Percentiles rank a stretch among this genome's conserved stretches.
These are phyloP conservation scores for Forficula auricularia DNA, from an alignment of 1,140 invertebrate genomes.

Conservation along the genomic window DNA sequence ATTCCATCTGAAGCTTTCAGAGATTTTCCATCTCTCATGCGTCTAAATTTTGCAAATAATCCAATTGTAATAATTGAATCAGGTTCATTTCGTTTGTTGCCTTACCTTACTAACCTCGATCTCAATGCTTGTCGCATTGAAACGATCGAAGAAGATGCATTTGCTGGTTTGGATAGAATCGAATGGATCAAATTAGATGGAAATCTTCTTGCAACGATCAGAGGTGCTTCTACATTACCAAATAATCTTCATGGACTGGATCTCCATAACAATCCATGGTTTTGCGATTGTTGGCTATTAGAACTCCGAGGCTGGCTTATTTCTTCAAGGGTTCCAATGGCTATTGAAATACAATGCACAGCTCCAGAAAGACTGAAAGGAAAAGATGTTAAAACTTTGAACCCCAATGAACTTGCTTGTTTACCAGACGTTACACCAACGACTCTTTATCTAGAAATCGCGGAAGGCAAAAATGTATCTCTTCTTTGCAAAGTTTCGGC, in stretches of 20 bases:
- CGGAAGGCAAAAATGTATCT: slow-evolving; percentile 60
- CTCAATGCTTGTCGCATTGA: slow-evolving; percentile 61
- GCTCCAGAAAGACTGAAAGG: slow-evolving; percentile 45
- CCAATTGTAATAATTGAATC: slow-evolving; percentile 51
- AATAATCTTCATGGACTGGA: slow-evolving; percentile 55
- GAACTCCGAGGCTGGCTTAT: slow-evolving; percentile 60
- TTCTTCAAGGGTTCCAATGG: slow-evolving; percentile 49
- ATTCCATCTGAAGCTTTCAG: slow-evolving; percentile 60
- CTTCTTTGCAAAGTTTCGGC: slow-evolving; percentile 59
- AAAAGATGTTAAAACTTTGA: slow-evolving; percentile 46
- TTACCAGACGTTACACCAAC: slow-evolving; percentile 54
- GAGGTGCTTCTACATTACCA: slow-evolving; percentile 48
- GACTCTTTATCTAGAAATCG: slow-evolving; percentile 51
- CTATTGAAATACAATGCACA: slow-evolving; percentile 53
- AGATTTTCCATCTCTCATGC: slow-evolving; percentile 61
- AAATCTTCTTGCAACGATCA: slow-evolving; percentile 54
- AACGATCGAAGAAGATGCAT: slow-evolving; percentile 57
- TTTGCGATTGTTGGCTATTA: slow-evolving; percentile 64
- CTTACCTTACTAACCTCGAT: slow-evolving; percentile 60
- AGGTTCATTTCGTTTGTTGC: slow-evolving; percentile 55
- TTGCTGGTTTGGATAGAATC: slow-evolving; percentile 58
- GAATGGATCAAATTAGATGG: slow-evolving; percentile 70
- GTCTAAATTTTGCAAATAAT: slow-evolving; percentile 60
- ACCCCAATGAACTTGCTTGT: slow-evolving; percentile 60
- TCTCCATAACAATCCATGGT: slow-evolving; percentile 74